These are phyloP conservation scores for Drosophila monieri DNA, from an alignment of 2,888 invertebrate species.

Conservation along the genomic window DNA sequence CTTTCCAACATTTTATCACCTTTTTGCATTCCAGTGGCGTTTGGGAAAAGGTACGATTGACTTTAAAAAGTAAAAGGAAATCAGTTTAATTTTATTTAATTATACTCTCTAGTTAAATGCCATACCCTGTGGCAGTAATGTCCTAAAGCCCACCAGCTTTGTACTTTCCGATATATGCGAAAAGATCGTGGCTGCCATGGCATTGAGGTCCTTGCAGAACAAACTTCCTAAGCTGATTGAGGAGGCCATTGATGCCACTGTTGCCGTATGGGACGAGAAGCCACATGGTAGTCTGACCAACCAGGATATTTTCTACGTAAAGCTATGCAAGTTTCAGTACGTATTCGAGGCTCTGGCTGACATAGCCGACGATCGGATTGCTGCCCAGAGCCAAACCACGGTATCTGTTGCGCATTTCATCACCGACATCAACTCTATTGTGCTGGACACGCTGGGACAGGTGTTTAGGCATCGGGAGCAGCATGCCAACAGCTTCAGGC, in stretches of 20 bases:
- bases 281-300: constrained; percentile 86
- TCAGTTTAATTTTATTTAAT: background rate
- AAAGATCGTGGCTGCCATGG: constrained; percentile 90
- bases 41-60: constrained; percentile 86
- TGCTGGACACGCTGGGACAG: constrained; percentile 87
- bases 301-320: constrained; percentile 91
- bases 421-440: constrained; percentile 86
- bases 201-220: constrained; percentile 84
- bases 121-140: constrained; percentile 76
- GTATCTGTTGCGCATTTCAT: constrained; percentile 85
- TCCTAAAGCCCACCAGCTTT: constrained; percentile 84
- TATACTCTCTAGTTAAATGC: constrained; percentile 73
- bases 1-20: constrained; percentile 89
- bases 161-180: constrained; percentile 91
- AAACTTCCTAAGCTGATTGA: constrained; percentile 84
- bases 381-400: constrained; percentile 86
- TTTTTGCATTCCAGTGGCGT: constrained; percentile 90
- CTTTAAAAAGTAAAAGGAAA: background rate
- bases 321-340: constrained; percentile 88
- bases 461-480: constrained; percentile 87
- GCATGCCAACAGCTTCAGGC: constrained; percentile 85
- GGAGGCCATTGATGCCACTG: constrained; percentile 85
- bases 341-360: constrained; percentile 87
- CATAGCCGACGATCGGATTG: constrained; percentile 86
- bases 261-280: constrained; percentile 84